Evolutionary conservation across 2,113 vertebrate species (phyloP).

Genomic region (Rhea pennata): DNA sequence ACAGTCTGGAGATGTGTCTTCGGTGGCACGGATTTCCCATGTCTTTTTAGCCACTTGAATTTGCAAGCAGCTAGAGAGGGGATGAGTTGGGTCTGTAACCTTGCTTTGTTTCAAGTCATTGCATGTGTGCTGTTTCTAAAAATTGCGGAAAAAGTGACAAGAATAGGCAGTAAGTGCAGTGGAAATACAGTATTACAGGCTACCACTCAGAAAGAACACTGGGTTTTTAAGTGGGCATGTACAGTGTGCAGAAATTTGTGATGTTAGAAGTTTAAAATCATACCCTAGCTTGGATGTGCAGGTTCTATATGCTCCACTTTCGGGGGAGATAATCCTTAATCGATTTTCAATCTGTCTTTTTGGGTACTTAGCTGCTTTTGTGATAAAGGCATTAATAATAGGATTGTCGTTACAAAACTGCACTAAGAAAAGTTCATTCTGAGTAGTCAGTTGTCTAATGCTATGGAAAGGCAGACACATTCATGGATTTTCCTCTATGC

Average conservation of each 20-base stretch:
- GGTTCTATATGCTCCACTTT: too few species aligned
- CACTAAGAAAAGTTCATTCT: not conserved
- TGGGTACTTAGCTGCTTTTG: not conserved
- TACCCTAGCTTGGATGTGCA: too few species aligned
- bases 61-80: not conserved
- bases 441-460: not conserved
- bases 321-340: too few species aligned
- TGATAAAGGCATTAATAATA: not conserved
- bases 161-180: accelerated
- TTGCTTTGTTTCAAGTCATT: not conserved
- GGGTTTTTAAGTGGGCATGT: accelerated
- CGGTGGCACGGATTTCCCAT: not conserved
- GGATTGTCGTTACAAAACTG: not conserved
- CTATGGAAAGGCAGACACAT: not conserved
- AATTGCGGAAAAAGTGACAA: not conserved
- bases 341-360: accelerated
- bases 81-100: not conserved
- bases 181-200: too few species aligned
- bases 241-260: not conserved
- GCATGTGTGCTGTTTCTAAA: accelerated
- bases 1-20: not conserved
- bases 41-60: not conserved
- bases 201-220: not conserved
- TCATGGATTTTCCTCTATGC: not conserved
- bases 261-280: too few species aligned